These are phyloP conservation scores for Caenorhabditis parvicauda DNA, from an alignment of 2,888 invertebrate genomes.

Conservation along the genomic window DNA sequence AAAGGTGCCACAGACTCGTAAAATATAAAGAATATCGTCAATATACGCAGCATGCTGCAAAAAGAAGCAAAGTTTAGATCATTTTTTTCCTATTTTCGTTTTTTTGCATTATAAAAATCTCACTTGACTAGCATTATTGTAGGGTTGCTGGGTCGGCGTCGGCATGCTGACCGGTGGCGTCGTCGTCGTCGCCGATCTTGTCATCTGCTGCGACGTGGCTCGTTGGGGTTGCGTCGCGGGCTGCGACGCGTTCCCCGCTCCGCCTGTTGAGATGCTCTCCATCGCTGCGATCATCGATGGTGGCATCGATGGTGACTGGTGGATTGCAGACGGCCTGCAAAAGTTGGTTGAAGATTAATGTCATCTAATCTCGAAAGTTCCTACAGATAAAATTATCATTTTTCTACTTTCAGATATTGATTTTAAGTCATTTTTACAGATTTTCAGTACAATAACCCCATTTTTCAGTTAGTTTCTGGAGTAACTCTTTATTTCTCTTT, in stretches of 20 bases:
- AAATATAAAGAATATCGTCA: background rate
- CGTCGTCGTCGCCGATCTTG: constrained; percentile 58
- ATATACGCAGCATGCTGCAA: constrained; percentile 3
- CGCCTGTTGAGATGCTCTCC: constrained; percentile 29
- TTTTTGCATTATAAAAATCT: background rate
- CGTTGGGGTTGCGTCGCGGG: constrained; percentile 7
- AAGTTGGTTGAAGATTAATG: constrained; percentile 1
- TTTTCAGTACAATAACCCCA: no score
- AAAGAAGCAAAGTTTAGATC: background rate
- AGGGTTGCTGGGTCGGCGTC: background rate
- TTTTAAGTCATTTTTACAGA: no score
- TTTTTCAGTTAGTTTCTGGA: no score
- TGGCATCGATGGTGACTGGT: constrained; percentile 61
- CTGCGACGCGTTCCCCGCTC: constrained; percentile 13
- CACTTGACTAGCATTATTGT: no score
- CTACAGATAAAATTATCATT: no score
- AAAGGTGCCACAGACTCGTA: no score
- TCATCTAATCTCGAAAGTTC: no score
- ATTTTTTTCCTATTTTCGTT: background rate
- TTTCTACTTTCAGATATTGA: no score
- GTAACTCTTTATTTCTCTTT: no score
- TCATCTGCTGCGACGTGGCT: constrained; percentile 47
- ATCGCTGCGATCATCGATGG: constrained; percentile 51
- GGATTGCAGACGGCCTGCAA: constrained; percentile 51
- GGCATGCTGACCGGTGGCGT: no score